Conservation (phyloP, 2,113 vertebrate species). For the Psittacara wagleri region DNA sequence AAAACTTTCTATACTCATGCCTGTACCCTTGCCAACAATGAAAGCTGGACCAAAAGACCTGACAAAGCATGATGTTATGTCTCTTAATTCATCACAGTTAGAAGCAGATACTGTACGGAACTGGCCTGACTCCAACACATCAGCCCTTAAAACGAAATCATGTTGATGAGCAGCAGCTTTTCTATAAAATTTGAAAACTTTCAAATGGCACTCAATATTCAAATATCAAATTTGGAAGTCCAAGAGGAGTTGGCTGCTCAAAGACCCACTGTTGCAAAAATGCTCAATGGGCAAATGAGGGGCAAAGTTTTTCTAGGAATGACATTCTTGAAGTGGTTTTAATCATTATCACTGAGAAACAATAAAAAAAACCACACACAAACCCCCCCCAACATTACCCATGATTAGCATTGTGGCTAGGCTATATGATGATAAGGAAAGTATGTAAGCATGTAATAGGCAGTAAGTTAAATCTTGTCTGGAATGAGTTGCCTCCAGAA, state of each 20-base stretch:
- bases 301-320: not conserved
- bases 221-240: not conserved
- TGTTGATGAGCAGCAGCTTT: conserved; percentile 20
- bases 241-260: not conserved
- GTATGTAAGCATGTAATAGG: not conserved
- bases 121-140: not conserved
- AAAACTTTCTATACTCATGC: not conserved
- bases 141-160: conserved; percentile 26
- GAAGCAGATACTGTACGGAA: not conserved
- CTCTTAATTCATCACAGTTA: conserved; percentile 28
- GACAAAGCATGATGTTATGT: not conserved
- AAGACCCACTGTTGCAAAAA: not conserved
- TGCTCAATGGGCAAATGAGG: not conserved
- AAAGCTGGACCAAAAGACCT: not conserved
- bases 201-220: not conserved
- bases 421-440: not conserved
- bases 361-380: not conserved
- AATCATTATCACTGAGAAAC: not conserved
- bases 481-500: conserved; percentile 30
- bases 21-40: not conserved
- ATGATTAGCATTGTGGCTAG: not conserved
- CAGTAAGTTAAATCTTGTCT: not conserved
- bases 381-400: not conserved
- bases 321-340: not conserved
- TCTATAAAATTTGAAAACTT: not conserved